phyloP scores from a whole-genome alignment of 2,113 vertebrate genomes.

The Tringa solitaria region DNA sequence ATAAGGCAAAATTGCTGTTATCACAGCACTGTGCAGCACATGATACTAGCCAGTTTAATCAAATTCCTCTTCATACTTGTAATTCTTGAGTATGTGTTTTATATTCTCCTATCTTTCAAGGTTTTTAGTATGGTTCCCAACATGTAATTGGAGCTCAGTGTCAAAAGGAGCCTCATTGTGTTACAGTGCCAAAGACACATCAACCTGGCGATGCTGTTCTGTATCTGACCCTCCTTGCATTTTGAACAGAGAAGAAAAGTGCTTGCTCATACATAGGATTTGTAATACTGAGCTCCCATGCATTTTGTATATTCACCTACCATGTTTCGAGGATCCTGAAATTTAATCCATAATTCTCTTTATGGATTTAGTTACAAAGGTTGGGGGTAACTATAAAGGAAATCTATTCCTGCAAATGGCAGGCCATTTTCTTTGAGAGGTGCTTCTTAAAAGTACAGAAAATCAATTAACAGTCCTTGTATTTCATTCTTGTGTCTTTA shows the following conservation, averaged over 20 bases:
- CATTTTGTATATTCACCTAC: background rate
- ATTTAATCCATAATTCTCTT: background rate
- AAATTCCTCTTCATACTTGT: background rate
- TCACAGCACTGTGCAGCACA: background rate
- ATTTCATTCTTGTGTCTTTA: background rate
- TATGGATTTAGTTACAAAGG: background rate
- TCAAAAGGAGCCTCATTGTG: background rate
- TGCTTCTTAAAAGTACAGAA: background rate
- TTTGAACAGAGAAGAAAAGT: background rate
- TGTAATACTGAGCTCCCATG: background rate
- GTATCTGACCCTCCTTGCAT: rapidly evolving
- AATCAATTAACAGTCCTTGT: background rate
- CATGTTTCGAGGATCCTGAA: background rate
- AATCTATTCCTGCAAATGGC: background rate
- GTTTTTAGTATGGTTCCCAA: background rate
- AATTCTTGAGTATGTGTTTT: background rate
- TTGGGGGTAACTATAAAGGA: background rate
- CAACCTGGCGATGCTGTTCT: background rate
- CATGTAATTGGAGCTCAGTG: background rate
- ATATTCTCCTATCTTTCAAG: background rate
- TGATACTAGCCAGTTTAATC: background rate
- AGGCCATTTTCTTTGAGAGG: background rate
- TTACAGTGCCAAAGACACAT: background rate
- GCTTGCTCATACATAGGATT: background rate
- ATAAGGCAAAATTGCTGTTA: background rate